These are phyloP conservation scores for Lochmaea capreae DNA, from an alignment of 2,888 invertebrate genomes.

Conservation along the genomic window DNA sequence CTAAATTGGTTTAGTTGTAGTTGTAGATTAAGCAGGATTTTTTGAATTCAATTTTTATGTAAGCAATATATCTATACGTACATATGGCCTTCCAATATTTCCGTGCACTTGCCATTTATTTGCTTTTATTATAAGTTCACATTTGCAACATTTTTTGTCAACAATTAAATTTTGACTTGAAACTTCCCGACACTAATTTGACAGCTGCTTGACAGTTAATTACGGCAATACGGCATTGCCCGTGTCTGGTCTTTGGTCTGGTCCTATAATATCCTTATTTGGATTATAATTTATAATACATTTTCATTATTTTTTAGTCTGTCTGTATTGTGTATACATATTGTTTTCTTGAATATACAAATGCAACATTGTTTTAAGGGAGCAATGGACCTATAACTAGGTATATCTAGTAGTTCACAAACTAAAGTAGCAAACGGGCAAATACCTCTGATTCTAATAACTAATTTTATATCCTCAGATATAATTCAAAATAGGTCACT, in stretches of 20 bases:
- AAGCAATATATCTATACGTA: not conserved
- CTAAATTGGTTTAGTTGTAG: not conserved
- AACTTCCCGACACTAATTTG: not conserved
- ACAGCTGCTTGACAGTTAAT: not conserved
- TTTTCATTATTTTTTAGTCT: not conserved
- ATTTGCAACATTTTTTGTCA: not conserved
- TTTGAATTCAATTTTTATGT: not conserved
- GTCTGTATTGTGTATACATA: too few relatives aligned
- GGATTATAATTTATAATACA: not conserved
- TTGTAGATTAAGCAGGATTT: not conserved
- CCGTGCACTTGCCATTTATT: not conserved
- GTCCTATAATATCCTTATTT: not conserved
- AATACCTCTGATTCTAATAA: too few relatives aligned
- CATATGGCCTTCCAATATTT: not conserved
- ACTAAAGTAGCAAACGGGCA: too few relatives aligned
- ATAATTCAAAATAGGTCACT: too few relatives aligned
- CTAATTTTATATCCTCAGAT: too few relatives aligned
- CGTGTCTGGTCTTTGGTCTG: too few relatives aligned
- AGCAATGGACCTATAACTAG: too few relatives aligned
- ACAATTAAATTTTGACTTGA: slow-evolving; percentile 1
- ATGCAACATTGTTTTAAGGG: too few relatives aligned
- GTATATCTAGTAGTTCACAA: too few relatives aligned
- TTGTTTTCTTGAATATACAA: too few relatives aligned
- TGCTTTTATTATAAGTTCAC: not conserved
- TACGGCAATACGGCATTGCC: not conserved